A percentile compares a stretch with the other conserved stretches of the same genome.
phyloP scores from a whole-genome alignment of 2,797 vertebrate species.

The Triplophysa bombifrons region DNA sequence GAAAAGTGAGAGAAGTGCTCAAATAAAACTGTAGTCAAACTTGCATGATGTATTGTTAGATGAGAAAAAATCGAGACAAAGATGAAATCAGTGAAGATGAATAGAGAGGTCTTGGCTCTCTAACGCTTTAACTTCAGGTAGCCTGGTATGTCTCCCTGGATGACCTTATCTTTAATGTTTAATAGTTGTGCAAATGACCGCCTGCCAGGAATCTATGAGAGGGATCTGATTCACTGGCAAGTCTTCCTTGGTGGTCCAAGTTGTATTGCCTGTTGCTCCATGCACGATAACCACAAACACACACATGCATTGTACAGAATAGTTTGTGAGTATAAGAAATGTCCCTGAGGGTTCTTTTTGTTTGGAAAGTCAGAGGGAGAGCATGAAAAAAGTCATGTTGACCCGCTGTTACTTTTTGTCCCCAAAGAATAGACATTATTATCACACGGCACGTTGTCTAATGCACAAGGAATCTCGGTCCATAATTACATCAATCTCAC shows the following conservation, averaged over 20 bases:
- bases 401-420: constrained; percentile 47
- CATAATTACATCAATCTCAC: constrained; percentile 49
- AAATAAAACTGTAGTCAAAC: constrained; percentile 15
- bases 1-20: constrained; percentile 39
- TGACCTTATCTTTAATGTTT: constrained; percentile 53
- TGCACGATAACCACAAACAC: constrained; percentile 28
- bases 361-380: constrained; percentile 30
- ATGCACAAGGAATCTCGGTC: constrained; percentile 32
- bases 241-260: constrained; percentile 53
- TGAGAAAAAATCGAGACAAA: neutral
- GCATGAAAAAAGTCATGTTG: constrained; percentile 23
- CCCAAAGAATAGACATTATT: constrained; percentile 40
- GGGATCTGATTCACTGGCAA: constrained; percentile 25
- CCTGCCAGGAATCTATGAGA: constrained; percentile 40
- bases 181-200: constrained; percentile 52
- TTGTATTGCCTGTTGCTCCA: constrained; percentile 26
- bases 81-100: neutral
- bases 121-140: neutral
- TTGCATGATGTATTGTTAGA: constrained; percentile 1
- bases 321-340: constrained; percentile 27
- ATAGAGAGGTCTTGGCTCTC: neutral
- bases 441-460: constrained; percentile 38
- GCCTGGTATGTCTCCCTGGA: constrained; percentile 24
- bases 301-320: constrained; percentile 32
- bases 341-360: constrained; percentile 39